Percentiles rank a stretch among this genome's conserved stretches.
Conservation (phyloP, 2,797 vertebrate species). For the Eupleurogrammus muticus region DNA sequence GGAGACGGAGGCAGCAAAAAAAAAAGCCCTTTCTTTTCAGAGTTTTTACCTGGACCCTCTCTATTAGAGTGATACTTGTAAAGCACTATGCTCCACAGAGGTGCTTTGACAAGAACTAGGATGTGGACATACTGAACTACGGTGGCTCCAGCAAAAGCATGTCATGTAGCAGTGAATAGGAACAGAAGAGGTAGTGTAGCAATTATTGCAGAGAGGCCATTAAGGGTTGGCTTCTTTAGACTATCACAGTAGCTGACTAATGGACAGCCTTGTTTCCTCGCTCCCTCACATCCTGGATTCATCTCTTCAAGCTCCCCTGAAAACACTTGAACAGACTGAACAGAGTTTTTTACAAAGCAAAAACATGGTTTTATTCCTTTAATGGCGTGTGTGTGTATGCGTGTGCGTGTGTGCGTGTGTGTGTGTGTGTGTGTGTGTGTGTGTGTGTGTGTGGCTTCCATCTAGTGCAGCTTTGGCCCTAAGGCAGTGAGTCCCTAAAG, state of each 20-base stretch:
- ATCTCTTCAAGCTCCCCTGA: conserved; percentile 46
- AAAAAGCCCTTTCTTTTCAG: conserved; percentile 65
- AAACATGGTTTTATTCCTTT: conserved; percentile 61
- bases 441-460: conserved; percentile 26
- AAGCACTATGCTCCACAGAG: conserved; percentile 60
- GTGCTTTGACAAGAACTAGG: conserved; percentile 58
- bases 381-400: conserved; percentile 40
- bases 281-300: conserved; percentile 58
- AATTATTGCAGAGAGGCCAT: conserved; percentile 85
- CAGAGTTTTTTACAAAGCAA: conserved; percentile 49
- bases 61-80: conserved; percentile 63
- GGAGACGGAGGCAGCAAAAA: conserved; percentile 67
- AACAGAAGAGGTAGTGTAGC: conserved; percentile 72
- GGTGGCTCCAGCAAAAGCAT: conserved; percentile 66
- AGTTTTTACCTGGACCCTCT: conserved; percentile 53
- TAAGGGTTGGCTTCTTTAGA: conserved; percentile 81
- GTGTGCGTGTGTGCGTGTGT: too few species aligned
- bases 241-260: conserved; percentile 77
- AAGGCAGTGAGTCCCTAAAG: conserved; percentile 25
- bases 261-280: conserved; percentile 75
- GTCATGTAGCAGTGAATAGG: conserved; percentile 72
- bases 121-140: conserved; percentile 57
- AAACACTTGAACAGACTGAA: conserved; percentile 45
- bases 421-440: conserved; percentile 22
- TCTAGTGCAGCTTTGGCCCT: conserved; percentile 43